Evolutionary conservation across 2,797 vertebrate genomes (phyloP), one percentile per base, ranked within the genome.

Genomic region (Babyrousa celebensis): DNA sequence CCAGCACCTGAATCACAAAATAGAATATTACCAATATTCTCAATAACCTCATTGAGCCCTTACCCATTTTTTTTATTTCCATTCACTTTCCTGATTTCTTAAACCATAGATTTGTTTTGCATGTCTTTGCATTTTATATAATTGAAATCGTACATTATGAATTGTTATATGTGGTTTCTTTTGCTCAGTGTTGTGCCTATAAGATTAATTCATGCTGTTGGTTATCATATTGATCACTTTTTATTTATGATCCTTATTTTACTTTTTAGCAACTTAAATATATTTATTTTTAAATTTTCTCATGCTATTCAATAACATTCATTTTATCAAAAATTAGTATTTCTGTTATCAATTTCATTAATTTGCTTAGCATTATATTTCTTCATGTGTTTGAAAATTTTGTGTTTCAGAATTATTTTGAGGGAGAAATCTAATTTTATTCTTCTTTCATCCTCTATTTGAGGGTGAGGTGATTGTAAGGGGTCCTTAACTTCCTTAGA

Each of bases 381-480:
- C 62, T 86, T 88, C 10, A 29, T 62, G 25, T 83, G 32, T 40
- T 62, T 92, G 67, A 29, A 17, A 94, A 84, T 74, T 94, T 74
- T 89, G 2, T 77, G 2, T 77, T 80, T 90, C 54, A 62, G 4
- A 0, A 2, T 54, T 89, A 68, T 43, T 91, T 67, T 87, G 52
- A 89, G 20, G 5, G 11, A 87, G 1, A 12, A 25, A 23, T 36
- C 20, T 75, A 79, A 92, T 32, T 62, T 63, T 74, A 10, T 80
- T 29, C 29, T 5, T 32, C 25, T 75, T 92, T 75, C 8, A 15
- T 90, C 87, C 96, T 16, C 9, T 75, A 0, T 86, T 5, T 94
- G 58, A 71, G 8, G 4, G 5, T 52, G 27, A 4, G 11, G 12
- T 78, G 25, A 12, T 36, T 88, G 4, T 80, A 70, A n/a, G 62